Evolutionary conservation across 2,888 invertebrate genomes (phyloP).

Genomic region (Pachliopta kotzebuea): DNA sequence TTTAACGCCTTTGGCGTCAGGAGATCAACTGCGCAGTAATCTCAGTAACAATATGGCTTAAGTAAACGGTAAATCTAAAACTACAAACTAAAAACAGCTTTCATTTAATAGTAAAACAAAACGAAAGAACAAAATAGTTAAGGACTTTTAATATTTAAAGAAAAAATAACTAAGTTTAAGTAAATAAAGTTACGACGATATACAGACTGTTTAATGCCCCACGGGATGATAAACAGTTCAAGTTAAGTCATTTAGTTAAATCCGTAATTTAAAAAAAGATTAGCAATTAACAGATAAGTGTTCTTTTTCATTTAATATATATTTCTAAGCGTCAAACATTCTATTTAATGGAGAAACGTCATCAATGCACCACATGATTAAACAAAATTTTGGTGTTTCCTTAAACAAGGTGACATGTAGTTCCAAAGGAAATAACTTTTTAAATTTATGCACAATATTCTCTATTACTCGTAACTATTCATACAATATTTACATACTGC

Average conservation of each 20-base stretch:
- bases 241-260: background rate
- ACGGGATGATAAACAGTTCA: background rate
- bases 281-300: slow-evolving; percentile 8
- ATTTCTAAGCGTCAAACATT: background rate
- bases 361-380: background rate
- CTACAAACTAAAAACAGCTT: slow-evolving; percentile 41
- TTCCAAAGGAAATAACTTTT: no score
- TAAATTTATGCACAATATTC: no score
- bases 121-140: slow-evolving; percentile 38
- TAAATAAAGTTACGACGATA: slow-evolving; percentile 9
- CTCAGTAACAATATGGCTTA: slow-evolving; percentile 61
- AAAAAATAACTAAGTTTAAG: slow-evolving; percentile 30
- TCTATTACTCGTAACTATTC: no score
- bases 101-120: slow-evolving; percentile 50
- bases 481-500: no score
- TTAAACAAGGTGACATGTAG: no score
- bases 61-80: slow-evolving; percentile 43
- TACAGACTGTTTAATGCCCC: slow-evolving; percentile 7
- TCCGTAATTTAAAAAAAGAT: slow-evolving; percentile 1
- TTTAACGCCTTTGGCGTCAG: slow-evolving; percentile 59
- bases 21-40: slow-evolving; percentile 64
- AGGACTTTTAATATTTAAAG: slow-evolving; percentile 32
- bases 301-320: background rate
- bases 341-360: background rate
- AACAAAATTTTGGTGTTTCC: no score